A percentile compares a stretch with the other conserved stretches of the same genome.
Conservation (phyloP, 1,140 invertebrate species). For the Acromyrmex charruanus region DNA sequence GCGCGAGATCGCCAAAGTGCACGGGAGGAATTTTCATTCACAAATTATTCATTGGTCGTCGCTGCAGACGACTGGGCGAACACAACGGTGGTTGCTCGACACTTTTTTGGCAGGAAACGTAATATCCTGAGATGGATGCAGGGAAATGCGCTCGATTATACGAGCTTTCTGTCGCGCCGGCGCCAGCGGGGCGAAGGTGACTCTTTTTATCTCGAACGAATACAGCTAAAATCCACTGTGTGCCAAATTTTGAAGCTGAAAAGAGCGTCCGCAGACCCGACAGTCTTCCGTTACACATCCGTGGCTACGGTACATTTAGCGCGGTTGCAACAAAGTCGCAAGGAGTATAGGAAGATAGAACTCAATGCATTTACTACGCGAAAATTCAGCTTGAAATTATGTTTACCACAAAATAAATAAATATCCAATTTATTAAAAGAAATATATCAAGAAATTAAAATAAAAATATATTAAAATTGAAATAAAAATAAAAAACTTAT, state of each 20-base stretch:
- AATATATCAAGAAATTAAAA: no score
- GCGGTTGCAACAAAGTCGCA: neutral
- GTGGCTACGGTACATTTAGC: conserved; percentile 56
- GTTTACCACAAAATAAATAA: no score
- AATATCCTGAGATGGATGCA: conserved; percentile 9
- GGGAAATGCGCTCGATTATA: conserved; percentile 74
- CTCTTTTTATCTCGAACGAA: conserved; percentile 43
- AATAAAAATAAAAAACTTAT: neutral
- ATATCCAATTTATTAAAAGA: no score
- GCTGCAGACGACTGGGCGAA: neutral
- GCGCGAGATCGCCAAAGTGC: neutral
- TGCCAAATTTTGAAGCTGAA: conserved; percentile 73
- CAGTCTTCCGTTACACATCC: conserved; percentile 68
- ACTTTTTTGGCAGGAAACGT: conserved; percentile 41
- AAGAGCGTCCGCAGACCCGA: conserved; percentile 8
- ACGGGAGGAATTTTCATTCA: conserved; percentile 34
- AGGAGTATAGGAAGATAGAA: neutral
- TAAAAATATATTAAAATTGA: neutral
- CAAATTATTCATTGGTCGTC: neutral
- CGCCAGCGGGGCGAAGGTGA: conserved; percentile 67
- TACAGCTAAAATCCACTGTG: conserved; percentile 70
- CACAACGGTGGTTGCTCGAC: conserved; percentile 1
- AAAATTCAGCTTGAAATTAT: neutral
- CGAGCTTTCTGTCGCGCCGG: conserved; percentile 73
- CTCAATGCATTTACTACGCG: neutral